Evolutionary conservation across 2,113 vertebrate species (phyloP).

Genomic region (Hassar affinis): DNA sequence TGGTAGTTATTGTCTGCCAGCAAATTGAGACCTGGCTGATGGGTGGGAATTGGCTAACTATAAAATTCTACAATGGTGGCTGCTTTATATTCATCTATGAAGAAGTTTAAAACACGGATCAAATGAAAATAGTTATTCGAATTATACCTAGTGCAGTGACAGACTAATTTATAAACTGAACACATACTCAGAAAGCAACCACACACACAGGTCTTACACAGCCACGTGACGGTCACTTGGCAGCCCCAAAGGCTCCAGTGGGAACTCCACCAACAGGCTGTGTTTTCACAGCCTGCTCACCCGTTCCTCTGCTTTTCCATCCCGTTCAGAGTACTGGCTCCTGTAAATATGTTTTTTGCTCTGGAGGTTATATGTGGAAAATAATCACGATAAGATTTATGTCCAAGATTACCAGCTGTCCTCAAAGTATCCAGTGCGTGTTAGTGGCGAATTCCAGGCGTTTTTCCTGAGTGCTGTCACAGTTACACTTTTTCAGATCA

Average conservation of each 20-base stretch:
- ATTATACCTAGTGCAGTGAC: neutral
- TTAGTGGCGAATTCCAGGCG: constrained; percentile 40
- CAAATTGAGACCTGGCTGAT: neutral
- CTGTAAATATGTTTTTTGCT: constrained; percentile 5
- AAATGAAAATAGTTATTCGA: neutral
- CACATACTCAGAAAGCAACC: neutral
- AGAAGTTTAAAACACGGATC: neutral
- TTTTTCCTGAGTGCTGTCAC: constrained; percentile 15
- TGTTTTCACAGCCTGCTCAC: neutral
- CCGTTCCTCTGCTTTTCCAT: neutral
- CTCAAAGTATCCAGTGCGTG: neutral
- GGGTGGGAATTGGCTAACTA: neutral
- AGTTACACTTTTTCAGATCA: constrained; percentile 24
- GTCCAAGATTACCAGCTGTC: neutral
- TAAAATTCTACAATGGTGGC: neutral
- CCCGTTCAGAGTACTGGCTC: neutral
- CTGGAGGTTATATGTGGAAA: neutral
- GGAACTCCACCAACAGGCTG: constrained; percentile 1
- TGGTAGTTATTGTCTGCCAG: neutral
- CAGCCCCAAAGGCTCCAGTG: neutral
- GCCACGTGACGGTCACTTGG: neutral
- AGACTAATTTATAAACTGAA: neutral
- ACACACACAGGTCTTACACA: neutral
- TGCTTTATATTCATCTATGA: neutral
- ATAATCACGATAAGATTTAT: constrained; percentile 13